Base-by-base conservation (phyloP, 2,888 invertebrate species). In the Brachyptera risi region DNA sequence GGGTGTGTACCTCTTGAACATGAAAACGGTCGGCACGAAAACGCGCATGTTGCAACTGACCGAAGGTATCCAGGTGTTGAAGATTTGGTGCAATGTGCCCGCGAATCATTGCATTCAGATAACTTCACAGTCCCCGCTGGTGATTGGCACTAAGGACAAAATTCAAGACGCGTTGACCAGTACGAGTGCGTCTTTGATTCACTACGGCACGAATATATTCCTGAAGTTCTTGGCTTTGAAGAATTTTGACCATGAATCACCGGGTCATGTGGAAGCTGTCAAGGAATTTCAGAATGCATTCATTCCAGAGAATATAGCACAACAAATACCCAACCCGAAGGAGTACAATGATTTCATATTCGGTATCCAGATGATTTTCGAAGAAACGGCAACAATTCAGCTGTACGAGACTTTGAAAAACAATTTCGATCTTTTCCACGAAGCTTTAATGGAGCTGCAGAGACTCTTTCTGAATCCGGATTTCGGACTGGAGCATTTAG, bases 71-170 rank as follows among this genome's bases (percentile, higher is more conserved):
- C 15, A 13, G n/a, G 17, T 26, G n/a, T 26, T 60, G 4, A 19
- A 26, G 15, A 21, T 60, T 7, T 60, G 60, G 60, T 5, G 19
- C 11, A 47, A 56, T 5, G 23, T 60, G 2, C 60, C 60, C 3
- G 23, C 4, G n/a, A 7, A 56, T 31, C 56, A 56, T 26, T 44
- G 17, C 5, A 21, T 60, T 1, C 27, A 35, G 17, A 56, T 60
- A 1, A 13, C 44, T 1, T 56, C 60, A 7, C 60, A 60, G 37
- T 17, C 47, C 13, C 47, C 44, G 1, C 56, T 60, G 17, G 2
- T 27, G 3, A 3, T 51, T n/a, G 51, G 31, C 5, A 2, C 47
- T 9, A n/a, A 31, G 9, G 56, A 60, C 5, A 27, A 11, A 21
- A 15, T 56, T 13, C 60, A 42, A 1, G 23, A 24, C 9, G 5